Conservation (phyloP, 2,797 vertebrate genomes). For the Cephalopachus bancanus region DNA sequence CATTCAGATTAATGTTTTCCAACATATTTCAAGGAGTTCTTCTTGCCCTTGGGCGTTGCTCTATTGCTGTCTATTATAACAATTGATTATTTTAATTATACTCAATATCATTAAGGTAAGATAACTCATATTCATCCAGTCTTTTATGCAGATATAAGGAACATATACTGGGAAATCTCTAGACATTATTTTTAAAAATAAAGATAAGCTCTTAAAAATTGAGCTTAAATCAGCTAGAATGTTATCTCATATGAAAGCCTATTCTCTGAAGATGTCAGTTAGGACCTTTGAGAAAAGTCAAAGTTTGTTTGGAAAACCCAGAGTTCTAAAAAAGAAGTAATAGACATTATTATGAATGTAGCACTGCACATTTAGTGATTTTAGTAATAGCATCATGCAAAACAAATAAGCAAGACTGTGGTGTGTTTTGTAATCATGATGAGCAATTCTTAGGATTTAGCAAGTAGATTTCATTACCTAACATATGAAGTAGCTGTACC, state of each 20-base stretch:
- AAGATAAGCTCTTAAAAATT: slow-evolving; percentile 54
- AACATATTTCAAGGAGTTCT: neutral
- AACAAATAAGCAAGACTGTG: neutral
- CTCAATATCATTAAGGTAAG: slow-evolving; percentile 3
- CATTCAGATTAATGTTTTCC: neutral
- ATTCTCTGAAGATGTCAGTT: neutral
- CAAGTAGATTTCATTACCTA: neutral
- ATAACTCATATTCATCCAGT: neutral
- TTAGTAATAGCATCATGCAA: neutral
- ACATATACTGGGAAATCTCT: neutral
- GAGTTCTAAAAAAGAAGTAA: neutral
- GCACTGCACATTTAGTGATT: neutral
- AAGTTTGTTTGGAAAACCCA: neutral
- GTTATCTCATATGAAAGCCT: neutral
- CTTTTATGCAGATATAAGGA: slow-evolving; percentile 5
- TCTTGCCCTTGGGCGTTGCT: neutral
- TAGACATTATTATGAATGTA: neutral
- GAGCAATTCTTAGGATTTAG: neutral
- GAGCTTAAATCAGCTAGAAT: neutral
- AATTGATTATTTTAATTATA: neutral
- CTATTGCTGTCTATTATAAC: neutral
- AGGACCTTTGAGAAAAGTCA: neutral
- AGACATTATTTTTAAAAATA: neutral
- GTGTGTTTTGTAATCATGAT: neutral
- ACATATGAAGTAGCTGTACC: fast-evolving